phyloP scores from a whole-genome alignment of 2,797 vertebrate genomes.

The Mareca penelope region DNA sequence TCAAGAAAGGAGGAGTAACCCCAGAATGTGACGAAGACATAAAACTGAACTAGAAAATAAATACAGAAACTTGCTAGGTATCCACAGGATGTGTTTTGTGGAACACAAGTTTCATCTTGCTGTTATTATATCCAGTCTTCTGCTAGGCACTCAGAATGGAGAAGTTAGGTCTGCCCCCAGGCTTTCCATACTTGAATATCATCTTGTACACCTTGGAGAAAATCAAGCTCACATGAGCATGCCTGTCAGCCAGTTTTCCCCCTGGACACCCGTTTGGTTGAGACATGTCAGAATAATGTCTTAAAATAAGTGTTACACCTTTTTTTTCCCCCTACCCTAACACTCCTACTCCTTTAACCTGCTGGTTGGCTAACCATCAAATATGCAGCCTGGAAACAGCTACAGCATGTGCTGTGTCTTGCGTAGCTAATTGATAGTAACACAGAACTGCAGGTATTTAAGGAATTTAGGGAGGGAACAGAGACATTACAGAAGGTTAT shows the following conservation, averaged over 20 bases:
- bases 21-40: neutral
- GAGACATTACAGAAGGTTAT: neutral
- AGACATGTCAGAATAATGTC: neutral
- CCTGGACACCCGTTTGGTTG: neutral
- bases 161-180: too few species aligned
- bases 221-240: accelerated
- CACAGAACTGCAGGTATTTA: neutral
- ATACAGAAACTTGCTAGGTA: neutral
- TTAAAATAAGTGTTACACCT: neutral
- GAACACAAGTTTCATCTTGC: neutral
- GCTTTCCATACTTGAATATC: neutral
- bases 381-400: neutral
- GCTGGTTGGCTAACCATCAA: neutral
- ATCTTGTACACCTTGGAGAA: neutral
- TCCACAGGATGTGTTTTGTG: neutral
- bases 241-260: neutral
- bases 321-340: neutral
- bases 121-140: neutral
- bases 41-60: neutral
- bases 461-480: slow-evolving; percentile 38
- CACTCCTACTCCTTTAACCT: neutral
- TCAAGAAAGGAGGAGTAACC: neutral
- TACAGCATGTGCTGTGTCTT: neutral
- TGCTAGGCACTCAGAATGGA: neutral
- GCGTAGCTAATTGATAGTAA: slow-evolving; percentile 41